These are phyloP conservation scores for Hypotaenidia okinawae DNA, from an alignment of 2,797 vertebrate genomes.

Conservation along the genomic window DNA sequence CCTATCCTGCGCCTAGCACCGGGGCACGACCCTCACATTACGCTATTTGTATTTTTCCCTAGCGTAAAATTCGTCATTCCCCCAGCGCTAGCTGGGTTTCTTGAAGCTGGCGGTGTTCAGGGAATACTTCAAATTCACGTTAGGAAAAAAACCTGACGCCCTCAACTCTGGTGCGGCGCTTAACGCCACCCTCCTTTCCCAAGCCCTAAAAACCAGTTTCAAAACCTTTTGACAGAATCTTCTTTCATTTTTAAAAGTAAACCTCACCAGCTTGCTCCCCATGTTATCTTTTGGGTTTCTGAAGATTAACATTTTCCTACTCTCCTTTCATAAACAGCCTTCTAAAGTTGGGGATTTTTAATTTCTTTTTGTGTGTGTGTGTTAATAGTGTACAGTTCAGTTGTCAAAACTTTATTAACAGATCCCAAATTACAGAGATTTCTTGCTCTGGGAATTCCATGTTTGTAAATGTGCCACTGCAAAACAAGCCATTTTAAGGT, in stretches of 20 bases:
- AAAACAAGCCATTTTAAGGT: background rate
- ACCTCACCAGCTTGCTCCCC: background rate
- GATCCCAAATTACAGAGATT: background rate
- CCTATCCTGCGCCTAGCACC: background rate
- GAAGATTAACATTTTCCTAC: background rate
- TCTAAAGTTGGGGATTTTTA: background rate
- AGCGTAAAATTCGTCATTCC: background rate
- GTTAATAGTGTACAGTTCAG: background rate
- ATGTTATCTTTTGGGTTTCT: background rate
- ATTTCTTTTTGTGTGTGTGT: background rate
- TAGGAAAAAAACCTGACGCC: background rate
- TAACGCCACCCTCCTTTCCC: background rate
- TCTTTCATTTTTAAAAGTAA: background rate
- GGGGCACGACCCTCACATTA: background rate
- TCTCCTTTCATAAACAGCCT: background rate
- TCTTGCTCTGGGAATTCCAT: background rate
- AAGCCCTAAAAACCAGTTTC: background rate
- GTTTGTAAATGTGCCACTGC: background rate
- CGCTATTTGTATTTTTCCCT: background rate
- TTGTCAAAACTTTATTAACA: constrained; percentile 22
- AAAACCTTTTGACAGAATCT: background rate
- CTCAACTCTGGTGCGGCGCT: background rate
- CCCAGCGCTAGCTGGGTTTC: background rate
- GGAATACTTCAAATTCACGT: background rate
- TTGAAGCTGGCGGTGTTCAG: background rate